Conservation (phyloP, 2,797 vertebrate genomes). For the Melanotaenia trifasciata region DNA sequence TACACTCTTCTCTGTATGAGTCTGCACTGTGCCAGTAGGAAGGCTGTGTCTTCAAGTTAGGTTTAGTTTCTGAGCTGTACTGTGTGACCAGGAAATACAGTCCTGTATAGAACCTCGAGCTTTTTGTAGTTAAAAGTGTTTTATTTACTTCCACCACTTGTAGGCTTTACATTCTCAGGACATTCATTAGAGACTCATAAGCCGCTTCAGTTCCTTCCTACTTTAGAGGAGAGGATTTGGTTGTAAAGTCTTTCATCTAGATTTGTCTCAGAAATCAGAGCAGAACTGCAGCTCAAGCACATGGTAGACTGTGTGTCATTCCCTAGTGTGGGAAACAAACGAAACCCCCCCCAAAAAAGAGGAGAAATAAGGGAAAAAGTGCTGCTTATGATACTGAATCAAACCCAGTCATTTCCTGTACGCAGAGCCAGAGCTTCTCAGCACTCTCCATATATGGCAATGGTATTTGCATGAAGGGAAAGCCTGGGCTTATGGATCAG, state of each 20-base stretch:
- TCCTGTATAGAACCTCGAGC: constrained; percentile 6
- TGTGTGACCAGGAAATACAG: constrained; percentile 15
- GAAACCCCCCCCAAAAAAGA: constrained; percentile 27
- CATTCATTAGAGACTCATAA: constrained; percentile 24
- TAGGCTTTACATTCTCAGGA: constrained; percentile 23
- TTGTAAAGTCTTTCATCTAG: constrained; percentile 47
- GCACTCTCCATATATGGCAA: constrained; percentile 86
- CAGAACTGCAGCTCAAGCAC: constrained; percentile 34
- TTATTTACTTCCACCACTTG: constrained; percentile 12
- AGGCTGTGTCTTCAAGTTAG: constrained; percentile 25
- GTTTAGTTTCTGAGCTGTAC: constrained; percentile 29
- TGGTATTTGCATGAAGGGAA: constrained; percentile 86
- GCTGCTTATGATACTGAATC: constrained; percentile 83
- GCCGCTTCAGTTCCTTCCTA: constrained; percentile 29
- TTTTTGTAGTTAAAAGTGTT: constrained; percentile 5
- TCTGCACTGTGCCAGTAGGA: constrained; percentile 12
- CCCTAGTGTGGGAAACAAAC: constrained; percentile 59
- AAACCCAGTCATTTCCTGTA: constrained; percentile 88
- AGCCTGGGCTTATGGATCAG: constrained; percentile 78
- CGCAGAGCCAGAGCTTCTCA: constrained; percentile 73
- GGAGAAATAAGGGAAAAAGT: constrained; percentile 71
- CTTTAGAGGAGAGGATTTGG: constrained; percentile 41
- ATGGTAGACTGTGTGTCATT: constrained; percentile 61
- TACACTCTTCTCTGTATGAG: not conserved
- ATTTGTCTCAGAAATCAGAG: constrained; percentile 34